Conservation (phyloP, 1,140 invertebrate species). For the Drosophila paulistorum region DNA sequence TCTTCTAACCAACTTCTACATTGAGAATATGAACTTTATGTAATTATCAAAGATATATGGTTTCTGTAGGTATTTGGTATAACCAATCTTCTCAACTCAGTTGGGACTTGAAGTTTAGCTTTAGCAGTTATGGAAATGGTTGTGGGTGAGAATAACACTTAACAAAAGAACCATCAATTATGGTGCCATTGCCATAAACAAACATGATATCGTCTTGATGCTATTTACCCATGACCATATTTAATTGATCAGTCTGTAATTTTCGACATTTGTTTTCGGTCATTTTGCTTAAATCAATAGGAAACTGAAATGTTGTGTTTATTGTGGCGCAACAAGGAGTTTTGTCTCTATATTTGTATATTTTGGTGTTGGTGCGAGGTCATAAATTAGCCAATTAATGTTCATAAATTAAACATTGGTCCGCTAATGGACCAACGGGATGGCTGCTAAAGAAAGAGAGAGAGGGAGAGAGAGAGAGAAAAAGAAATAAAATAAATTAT, state of each 20-base stretch:
- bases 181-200: conserved; percentile 32
- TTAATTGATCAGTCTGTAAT: conserved; percentile 43
- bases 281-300: conserved; percentile 53
- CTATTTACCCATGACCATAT: conserved; percentile 41
- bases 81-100: too few species aligned
- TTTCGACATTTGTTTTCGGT: conserved; percentile 36
- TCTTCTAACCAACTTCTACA: too few species aligned
- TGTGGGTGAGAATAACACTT: conserved; percentile 11
- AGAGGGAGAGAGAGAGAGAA: background rate
- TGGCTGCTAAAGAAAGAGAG: background rate
- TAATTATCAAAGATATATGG: too few species aligned
- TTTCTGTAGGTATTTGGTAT: too few species aligned
- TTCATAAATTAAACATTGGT: conserved; percentile 43
- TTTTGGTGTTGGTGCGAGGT: background rate
- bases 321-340: conserved; percentile 43
- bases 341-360: background rate
- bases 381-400: conserved; percentile 71
- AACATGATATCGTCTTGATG: conserved; percentile 22
- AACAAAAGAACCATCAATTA: conserved; percentile 45
- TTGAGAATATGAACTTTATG: too few species aligned
- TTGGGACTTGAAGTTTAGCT: background rate
- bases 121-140: background rate
- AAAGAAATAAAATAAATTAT: background rate
- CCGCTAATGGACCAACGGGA: conserved; percentile 12
- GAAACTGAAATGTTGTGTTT: conserved; percentile 51